Conservation (phyloP, 2,797 vertebrate genomes). For the Leucoraja ocellata region DNA sequence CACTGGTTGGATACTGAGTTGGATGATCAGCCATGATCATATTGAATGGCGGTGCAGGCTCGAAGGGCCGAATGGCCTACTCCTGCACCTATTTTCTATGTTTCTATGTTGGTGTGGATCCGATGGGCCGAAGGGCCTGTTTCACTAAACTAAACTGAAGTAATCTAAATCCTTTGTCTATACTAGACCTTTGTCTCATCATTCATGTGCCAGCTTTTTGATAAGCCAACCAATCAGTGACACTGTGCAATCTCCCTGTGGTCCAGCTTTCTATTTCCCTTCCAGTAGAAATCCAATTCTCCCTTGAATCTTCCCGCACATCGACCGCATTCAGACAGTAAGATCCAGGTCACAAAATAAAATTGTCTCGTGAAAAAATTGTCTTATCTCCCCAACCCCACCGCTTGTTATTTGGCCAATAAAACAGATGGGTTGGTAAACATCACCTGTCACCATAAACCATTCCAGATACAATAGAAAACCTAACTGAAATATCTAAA, state of each 20-base stretch:
- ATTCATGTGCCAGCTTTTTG: neutral
- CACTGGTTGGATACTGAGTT: too few relatives aligned
- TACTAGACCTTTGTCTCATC: neutral
- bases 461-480: neutral
- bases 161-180: too few relatives aligned
- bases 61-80: too few relatives aligned
- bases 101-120: too few relatives aligned
- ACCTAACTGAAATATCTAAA: too few relatives aligned
- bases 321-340: neutral
- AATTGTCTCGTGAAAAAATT: neutral
- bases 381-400: neutral
- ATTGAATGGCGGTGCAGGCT: too few relatives aligned
- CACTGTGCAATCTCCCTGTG: neutral
- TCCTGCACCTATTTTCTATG: too few relatives aligned
- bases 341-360: neutral
- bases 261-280: too few relatives aligned
- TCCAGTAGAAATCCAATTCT: neutral
- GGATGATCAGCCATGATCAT: too few relatives aligned
- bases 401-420: neutral
- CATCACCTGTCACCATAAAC: neutral
- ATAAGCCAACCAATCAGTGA: neutral
- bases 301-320: neutral
- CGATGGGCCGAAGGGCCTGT: too few relatives aligned
- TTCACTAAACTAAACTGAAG: too few relatives aligned
- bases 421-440: too few relatives aligned